Evolutionary conservation across 2,888 invertebrate species (phyloP).

Genomic region (Cybosia mesomella): DNA sequence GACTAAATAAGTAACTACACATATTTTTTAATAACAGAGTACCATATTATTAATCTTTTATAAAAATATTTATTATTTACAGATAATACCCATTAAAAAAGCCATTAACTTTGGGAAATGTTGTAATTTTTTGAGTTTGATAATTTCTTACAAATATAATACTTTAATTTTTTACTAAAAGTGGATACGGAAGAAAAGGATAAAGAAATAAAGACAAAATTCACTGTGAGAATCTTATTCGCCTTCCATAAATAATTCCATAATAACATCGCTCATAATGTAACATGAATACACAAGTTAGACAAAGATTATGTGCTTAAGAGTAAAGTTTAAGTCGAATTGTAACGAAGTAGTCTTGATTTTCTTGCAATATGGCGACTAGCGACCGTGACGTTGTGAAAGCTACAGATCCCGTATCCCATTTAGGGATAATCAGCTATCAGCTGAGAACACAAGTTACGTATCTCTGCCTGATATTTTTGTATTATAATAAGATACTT

Average conservation of each 20-base stretch:
- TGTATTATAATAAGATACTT: not conserved
- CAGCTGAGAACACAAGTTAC: slow-evolving; percentile 1
- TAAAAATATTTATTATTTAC: slow-evolving; percentile 1
- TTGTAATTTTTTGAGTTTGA: not conserved
- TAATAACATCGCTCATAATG: not conserved
- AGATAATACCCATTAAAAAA: not conserved
- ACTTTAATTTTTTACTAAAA: not conserved
- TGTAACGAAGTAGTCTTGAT: not conserved
- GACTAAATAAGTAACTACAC: not conserved
- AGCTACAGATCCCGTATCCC: not conserved
- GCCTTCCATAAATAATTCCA: not conserved
- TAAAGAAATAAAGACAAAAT: not conserved
- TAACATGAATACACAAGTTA: not conserved
- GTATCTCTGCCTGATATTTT: not conserved
- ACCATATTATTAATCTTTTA: not conserved
- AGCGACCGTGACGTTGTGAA: not conserved
- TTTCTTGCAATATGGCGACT: not conserved
- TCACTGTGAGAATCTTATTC: not conserved
- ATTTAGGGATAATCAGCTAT: slow-evolving; percentile 1
- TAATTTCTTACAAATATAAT: not conserved
- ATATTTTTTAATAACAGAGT: not conserved
- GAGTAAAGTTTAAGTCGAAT: not conserved
- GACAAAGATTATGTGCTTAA: not conserved
- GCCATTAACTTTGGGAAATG: not conserved
- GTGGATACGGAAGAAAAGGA: no score